A percentile compares a stretch with the other conserved stretches of the same genome.
These are phyloP conservation scores for Laticauda laticaudata DNA, from an alignment of 2,113 vertebrate species.

Conservation along the genomic window DNA sequence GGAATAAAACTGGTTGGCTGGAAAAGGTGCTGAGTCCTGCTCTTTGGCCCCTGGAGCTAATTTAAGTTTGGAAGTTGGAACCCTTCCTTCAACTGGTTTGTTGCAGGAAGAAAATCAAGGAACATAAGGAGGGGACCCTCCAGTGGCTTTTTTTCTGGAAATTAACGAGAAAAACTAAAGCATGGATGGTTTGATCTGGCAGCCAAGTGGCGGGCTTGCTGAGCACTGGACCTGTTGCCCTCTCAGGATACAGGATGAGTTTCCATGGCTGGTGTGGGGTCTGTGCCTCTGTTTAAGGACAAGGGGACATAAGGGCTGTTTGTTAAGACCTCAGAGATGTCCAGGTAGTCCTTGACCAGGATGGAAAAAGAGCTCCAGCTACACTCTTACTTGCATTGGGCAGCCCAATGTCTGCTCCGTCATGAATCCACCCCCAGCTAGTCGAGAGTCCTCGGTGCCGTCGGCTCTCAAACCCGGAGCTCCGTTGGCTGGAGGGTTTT, in stretches of 20 bases:
- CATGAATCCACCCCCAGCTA: conserved; percentile 72
- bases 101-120: background rate
- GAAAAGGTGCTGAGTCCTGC: background rate
- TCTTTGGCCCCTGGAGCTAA: background rate
- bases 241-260: background rate
- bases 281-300: background rate
- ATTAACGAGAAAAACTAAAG: background rate
- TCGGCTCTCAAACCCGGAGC: conserved; percentile 72
- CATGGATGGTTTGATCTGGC: background rate
- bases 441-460: conserved; percentile 69
- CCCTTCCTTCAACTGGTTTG: background rate
- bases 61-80: background rate
- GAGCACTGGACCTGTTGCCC: no score
- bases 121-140: background rate
- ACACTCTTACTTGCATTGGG: conserved; percentile 69
- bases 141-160: background rate
- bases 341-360: no score
- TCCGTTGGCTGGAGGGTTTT: conserved; percentile 72
- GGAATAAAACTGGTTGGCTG: background rate
- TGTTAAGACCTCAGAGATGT: background rate
- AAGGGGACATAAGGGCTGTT: background rate
- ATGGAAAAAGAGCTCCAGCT: background rate
- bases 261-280: background rate
- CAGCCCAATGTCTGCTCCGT: conserved; percentile 64
- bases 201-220: background rate